phyloP scores from a whole-genome alignment of 2,797 vertebrate species.

The Catharus ustulatus region DNA sequence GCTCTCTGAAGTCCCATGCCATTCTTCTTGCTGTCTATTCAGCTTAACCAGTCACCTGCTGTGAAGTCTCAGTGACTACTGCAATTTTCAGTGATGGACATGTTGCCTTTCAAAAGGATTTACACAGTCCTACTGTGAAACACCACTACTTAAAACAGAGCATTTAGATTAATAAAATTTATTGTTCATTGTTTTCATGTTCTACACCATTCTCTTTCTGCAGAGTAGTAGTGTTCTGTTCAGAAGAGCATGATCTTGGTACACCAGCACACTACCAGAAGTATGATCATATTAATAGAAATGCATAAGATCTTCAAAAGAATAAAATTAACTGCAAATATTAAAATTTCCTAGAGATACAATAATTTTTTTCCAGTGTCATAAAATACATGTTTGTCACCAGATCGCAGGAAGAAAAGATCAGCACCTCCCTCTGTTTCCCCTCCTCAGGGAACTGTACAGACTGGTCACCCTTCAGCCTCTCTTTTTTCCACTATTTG shows the following conservation, averaged over 20 bases:
- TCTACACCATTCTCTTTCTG: not conserved
- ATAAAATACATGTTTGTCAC: accelerated
- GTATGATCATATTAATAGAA: not conserved
- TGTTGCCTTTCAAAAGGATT: not conserved
- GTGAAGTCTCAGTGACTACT: not conserved
- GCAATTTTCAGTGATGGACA: not conserved
- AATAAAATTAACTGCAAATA: not conserved
- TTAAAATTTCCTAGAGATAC: not conserved
- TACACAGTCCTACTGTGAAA: not conserved
- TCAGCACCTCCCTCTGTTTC: not conserved
- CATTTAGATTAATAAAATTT: not conserved
- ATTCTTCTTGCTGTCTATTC: not conserved
- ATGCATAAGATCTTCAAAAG: not conserved
- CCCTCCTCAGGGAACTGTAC: not conserved
- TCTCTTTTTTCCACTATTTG: not conserved
- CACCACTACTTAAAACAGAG: not conserved
- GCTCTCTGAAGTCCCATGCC: not conserved
- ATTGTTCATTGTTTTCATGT: not conserved
- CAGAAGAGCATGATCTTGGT: not conserved
- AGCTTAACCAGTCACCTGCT: not conserved
- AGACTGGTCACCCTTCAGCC: not conserved
- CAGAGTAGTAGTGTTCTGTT: not conserved
- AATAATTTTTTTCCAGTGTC: not conserved
- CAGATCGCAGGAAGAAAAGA: accelerated
- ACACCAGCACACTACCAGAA: not conserved